Evolutionary conservation across 2,113 vertebrate species (phyloP).

Genomic region (Solea senegalensis): DNA sequence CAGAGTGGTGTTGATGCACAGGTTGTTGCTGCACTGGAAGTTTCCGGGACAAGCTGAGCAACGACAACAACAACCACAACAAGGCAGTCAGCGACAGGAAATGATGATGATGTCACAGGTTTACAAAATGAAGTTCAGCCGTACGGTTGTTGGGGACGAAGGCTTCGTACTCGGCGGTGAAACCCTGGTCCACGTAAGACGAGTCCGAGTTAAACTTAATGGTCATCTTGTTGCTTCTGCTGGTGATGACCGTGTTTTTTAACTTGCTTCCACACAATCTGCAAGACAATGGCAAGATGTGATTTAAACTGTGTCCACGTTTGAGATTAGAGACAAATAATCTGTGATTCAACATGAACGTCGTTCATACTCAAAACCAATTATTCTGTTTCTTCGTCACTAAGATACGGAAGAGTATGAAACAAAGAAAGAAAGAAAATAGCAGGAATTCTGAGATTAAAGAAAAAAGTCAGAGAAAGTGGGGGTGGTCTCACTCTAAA

Average conservation of each 20-base stretch:
- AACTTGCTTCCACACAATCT: constrained; percentile 86
- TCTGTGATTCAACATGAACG: no score
- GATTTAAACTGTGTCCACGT: neutral
- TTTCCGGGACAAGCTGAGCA: constrained; percentile 60
- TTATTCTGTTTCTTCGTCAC: no score
- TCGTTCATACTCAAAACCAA: no score
- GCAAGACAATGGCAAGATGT: neutral
- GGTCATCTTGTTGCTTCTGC: constrained; percentile 75
- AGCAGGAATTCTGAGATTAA: no score
- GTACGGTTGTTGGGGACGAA: constrained; percentile 88
- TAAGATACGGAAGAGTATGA: no score
- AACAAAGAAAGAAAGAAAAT: no score
- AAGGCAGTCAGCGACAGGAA: neutral
- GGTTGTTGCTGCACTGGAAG: constrained; percentile 86
- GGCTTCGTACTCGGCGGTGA: constrained; percentile 85
- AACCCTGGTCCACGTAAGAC: constrained; percentile 86
- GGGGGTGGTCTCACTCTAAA: no score
- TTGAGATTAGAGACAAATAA: no score
- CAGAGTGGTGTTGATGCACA: constrained; percentile 81
- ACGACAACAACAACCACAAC: neutral
- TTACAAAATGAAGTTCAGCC: constrained; percentile 27
- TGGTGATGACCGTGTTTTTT: constrained; percentile 77
- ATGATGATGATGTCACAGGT: neutral
- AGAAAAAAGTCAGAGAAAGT: no score
- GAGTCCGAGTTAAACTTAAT: constrained; percentile 86